These are phyloP conservation scores for Uria aalge DNA, from an alignment of 2,113 vertebrate genomes.

Conservation along the genomic window DNA sequence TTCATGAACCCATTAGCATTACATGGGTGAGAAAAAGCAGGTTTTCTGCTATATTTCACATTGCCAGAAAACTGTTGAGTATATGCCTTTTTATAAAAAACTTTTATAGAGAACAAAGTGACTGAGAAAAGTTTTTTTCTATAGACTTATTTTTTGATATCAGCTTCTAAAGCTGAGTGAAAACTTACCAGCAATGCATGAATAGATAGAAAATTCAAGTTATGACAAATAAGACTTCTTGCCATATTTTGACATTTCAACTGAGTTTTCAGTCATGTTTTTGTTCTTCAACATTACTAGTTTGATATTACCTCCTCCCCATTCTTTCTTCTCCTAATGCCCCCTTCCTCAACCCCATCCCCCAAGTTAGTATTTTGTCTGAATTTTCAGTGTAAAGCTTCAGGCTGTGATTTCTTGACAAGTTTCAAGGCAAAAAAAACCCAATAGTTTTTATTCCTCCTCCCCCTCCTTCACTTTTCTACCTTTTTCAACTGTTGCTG, in stretches of 20 bases:
- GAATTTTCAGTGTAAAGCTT: not conserved
- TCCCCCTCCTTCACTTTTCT: not conserved
- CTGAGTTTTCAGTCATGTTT: not conserved
- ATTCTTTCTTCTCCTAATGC: not conserved
- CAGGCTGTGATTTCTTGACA: not conserved
- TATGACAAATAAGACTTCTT: not conserved
- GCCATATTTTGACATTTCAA: not conserved
- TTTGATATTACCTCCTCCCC: not conserved
- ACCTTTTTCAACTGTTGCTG: not conserved
- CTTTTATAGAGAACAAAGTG: not conserved
- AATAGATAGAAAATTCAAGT: not conserved
- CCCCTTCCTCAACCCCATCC: fast-evolving
- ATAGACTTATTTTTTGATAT: not conserved
- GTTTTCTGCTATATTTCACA: not conserved
- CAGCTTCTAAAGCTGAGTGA: not conserved
- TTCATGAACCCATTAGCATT: not conserved
- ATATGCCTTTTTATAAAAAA: not conserved
- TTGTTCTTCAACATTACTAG: not conserved
- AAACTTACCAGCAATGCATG: not conserved
- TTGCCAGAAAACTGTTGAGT: not conserved
- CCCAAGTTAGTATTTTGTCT: not conserved
- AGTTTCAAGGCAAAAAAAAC: not conserved
- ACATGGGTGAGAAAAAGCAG: not conserved
- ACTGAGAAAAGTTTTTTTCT: not conserved
- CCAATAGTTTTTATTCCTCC: not conserved